phyloP scores from a whole-genome alignment of 2,113 vertebrate genomes.

The Tricholaema leucomelas region DNA sequence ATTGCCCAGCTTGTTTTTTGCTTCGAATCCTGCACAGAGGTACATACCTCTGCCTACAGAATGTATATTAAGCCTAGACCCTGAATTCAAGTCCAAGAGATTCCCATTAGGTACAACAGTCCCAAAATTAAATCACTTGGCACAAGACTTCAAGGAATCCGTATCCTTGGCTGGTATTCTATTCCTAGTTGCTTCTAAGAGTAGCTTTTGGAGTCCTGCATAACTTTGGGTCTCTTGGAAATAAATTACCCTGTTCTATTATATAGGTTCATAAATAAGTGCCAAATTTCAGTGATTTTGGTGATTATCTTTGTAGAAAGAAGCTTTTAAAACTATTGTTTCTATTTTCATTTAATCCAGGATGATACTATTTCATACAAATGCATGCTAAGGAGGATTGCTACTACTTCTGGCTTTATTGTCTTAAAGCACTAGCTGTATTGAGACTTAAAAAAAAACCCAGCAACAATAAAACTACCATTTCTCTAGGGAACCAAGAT shows the following conservation, averaged over 20 bases:
- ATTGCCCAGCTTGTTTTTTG: not conserved
- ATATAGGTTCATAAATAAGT: not conserved
- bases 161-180: not conserved
- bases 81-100: not conserved
- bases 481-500: not conserved
- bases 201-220: not conserved
- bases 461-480: not conserved
- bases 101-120: rapidly evolving
- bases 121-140: not conserved
- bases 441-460: not conserved
- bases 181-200: not conserved
- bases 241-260: not conserved
- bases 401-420: not conserved
- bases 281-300: not conserved
- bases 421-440: not conserved
- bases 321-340: not conserved
- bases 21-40: not conserved
- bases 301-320: not conserved
- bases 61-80: rapidly evolving
- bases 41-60: not conserved
- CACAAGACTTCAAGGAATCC: rapidly evolving
- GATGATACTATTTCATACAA: not conserved
- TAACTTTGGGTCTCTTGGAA: not conserved
- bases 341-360: not conserved
- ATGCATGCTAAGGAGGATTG: not conserved